Conservation (phyloP, 2,797 vertebrate genomes). For the Coracias cyanogaster region DNA sequence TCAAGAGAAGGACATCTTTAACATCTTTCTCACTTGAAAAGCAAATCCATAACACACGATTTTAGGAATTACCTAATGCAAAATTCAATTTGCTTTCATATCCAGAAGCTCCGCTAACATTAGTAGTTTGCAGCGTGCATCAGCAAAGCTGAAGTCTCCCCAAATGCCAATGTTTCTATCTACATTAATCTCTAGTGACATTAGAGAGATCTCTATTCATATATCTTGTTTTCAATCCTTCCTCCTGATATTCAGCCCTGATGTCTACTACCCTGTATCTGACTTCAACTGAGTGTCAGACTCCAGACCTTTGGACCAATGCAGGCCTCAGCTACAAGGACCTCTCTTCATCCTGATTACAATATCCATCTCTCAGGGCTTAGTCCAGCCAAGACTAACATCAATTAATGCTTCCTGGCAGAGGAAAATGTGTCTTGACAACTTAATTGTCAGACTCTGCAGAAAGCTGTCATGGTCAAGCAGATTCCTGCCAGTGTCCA, state of each 20-base stretch:
- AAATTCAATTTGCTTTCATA: slow-evolving; percentile 30
- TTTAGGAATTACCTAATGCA: slow-evolving; percentile 6
- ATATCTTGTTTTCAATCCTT: background rate
- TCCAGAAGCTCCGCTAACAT: background rate
- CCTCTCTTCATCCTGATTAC: background rate
- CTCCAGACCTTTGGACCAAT: background rate
- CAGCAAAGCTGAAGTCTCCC: background rate
- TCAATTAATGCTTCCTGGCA: slow-evolving; percentile 34
- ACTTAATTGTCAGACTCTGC: slow-evolving; percentile 24
- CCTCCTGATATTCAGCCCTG: background rate
- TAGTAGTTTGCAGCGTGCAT: background rate
- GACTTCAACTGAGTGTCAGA: background rate
- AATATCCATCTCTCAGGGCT: background rate
- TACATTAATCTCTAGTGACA: background rate
- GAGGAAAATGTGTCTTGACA: slow-evolving; percentile 46
- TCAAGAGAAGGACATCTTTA: slow-evolving; percentile 14
- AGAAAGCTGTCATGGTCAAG: slow-evolving; percentile 46
- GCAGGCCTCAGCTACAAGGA: background rate
- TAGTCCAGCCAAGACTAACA: slow-evolving; percentile 1
- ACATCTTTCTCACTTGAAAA: background rate
- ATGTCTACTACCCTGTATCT: background rate
- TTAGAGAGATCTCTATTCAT: background rate
- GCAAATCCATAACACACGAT: background rate
- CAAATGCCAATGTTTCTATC: background rate
- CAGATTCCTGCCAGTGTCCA: slow-evolving; percentile 45